Base-by-base conservation (phyloP, 2,888 invertebrate genomes). In the Calameuta pallipes region DNA sequence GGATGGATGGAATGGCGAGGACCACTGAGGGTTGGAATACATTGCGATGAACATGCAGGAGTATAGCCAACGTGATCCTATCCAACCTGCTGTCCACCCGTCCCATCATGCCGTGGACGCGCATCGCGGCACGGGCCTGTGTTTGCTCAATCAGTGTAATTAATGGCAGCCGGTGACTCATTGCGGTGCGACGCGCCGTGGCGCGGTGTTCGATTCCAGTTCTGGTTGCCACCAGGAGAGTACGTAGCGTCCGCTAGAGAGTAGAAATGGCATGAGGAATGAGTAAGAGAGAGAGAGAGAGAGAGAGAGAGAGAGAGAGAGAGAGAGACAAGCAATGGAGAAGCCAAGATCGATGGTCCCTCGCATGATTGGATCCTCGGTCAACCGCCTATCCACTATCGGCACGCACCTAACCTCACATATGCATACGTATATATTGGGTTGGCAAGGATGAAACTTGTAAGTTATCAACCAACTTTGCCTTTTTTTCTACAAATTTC, bases 131-230 rank as follows among this genome's bases (percentile, higher is more conserved):
- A 35, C 74, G 74, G 56, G 81, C 75, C 76, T 69, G 79, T 79
- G 76, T 79, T 82, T 82, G 81, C 81, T 82, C 82, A 79, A 82
- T 82, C 82, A 79, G 80, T 82, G 81, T 82, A 81, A 82, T 82
- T 82, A 82, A 82, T 82, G 81, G 76, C 41, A 78, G 79, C 78
- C 81, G 75, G 79, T 81, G 80, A 81, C 77, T 81, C 82, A 78
- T 78, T 82, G 79, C 77, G 77, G 74, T 78, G 36, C 68, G 71
- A 73, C 74, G 74, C 73, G 71, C 41, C 71, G 76, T 69, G 77
- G 74, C 75, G 71, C 76, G 76, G 77, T 76, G 79, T 80, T 81
- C 80, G 69, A 80, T 80, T 75, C 76, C 75, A 77, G 77, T 69
- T 77, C 76, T 76, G 31, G 33, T 75, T 76, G 69, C 73, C 74